Percentiles rank a stretch among this genome's conserved stretches.
These are phyloP conservation scores for Vulpes ferrilata DNA, from an alignment of 2,113 vertebrate genomes.

Conservation along the genomic window DNA sequence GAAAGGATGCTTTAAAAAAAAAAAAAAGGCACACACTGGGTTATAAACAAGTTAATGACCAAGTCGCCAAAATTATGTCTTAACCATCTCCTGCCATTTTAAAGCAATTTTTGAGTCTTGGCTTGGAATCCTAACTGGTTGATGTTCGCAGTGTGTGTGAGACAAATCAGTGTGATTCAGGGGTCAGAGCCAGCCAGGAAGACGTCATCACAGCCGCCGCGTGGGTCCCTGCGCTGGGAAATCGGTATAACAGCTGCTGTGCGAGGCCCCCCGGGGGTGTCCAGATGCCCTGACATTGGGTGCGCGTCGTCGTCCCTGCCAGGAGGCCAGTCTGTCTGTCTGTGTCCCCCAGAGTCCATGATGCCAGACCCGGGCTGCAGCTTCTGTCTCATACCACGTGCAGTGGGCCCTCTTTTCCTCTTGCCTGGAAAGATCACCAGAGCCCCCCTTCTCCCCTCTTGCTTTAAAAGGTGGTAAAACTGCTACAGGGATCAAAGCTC, in stretches of 20 bases:
- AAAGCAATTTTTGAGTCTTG: slow-evolving; percentile 60
- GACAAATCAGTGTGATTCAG: slow-evolving; percentile 68
- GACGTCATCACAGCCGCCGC: slow-evolving; percentile 41
- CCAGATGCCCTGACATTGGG: neutral
- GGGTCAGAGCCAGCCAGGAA: slow-evolving; percentile 71
- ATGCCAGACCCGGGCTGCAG: neutral
- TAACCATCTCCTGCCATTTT: slow-evolving; percentile 62
- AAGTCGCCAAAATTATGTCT: slow-evolving; percentile 58
- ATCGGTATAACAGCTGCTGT: slow-evolving; percentile 48
- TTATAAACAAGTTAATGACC: slow-evolving; percentile 36
- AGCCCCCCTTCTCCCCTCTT: neutral
- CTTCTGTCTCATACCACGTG: neutral
- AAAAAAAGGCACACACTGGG: neutral
- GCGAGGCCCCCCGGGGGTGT: slow-evolving; percentile 1
- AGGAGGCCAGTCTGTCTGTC: neutral
- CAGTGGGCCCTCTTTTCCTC: neutral
- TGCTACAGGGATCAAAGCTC: neutral
- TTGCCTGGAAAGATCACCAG: neutral
- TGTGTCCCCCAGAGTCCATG: neutral
- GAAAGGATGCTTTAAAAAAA: neutral
- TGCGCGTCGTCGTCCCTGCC: neutral
- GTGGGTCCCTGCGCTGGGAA: slow-evolving; percentile 41
- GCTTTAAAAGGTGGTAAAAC: slow-evolving; percentile 25
- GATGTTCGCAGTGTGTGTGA: slow-evolving; percentile 65
- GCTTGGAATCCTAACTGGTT: slow-evolving; percentile 54